Evolutionary conservation across 1,140 invertebrate species (phyloP).

Genomic region (Leptinotarsa texana): DNA sequence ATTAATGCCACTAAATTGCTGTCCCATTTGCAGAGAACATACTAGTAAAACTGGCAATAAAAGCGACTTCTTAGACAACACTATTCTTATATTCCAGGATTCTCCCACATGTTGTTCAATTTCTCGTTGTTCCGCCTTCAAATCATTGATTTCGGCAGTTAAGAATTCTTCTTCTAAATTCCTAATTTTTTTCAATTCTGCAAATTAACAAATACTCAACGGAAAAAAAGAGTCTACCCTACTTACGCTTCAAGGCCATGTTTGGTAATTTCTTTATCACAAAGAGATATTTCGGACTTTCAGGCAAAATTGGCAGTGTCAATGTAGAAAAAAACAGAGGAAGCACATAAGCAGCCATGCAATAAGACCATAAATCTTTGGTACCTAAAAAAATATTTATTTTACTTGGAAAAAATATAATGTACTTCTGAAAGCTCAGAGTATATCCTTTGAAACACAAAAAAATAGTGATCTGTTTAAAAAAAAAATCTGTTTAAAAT

Average conservation of each 20-base stretch:
- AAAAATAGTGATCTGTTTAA: no score
- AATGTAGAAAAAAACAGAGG: constrained; percentile 63
- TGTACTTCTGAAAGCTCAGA: no score
- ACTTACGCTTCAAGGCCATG: constrained; percentile 66
- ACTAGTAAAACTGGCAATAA: constrained; percentile 72
- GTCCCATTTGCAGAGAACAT: constrained; percentile 75
- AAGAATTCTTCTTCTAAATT: constrained; percentile 56
- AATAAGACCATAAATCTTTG: constrained; percentile 67
- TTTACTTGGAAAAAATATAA: no score
- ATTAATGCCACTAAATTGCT: constrained; percentile 87
- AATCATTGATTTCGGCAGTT: constrained; percentile 58
- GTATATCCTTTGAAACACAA: no score
- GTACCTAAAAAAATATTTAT: constrained; percentile 58
- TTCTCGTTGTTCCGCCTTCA: constrained; percentile 52
- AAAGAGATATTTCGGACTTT: constrained; percentile 84
- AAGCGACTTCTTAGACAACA: constrained; percentile 61
- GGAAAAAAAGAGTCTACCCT: background rate
- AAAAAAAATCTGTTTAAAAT: no score
- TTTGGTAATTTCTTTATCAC: constrained; percentile 67
- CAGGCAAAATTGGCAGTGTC: constrained; percentile 71
- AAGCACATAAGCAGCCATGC: constrained; percentile 67
- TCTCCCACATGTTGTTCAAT: constrained; percentile 46
- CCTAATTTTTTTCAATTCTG: constrained; percentile 62
- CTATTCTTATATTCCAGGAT: constrained; percentile 60
- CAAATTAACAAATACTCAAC: constrained; percentile 34